These are phyloP conservation scores for Pecten maximus DNA, from an alignment of 2,888 invertebrate genomes.

Conservation along the genomic window DNA sequence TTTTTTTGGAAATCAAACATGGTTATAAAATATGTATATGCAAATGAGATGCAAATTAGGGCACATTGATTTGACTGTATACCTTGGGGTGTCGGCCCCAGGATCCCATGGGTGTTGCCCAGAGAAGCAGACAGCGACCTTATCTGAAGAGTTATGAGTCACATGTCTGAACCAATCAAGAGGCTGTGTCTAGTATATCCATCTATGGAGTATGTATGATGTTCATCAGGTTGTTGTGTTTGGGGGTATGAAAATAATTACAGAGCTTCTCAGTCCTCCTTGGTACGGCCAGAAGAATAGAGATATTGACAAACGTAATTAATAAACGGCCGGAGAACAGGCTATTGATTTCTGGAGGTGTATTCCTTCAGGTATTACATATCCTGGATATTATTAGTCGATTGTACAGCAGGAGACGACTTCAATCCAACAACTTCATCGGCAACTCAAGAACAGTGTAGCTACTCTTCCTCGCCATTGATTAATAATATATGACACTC, in stretches of 20 bases:
- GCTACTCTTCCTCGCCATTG: neutral
- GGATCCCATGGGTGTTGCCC: neutral
- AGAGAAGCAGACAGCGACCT: neutral
- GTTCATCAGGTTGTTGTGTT: constrained; percentile 30
- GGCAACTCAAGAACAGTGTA: neutral
- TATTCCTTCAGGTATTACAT: constrained; percentile 32
- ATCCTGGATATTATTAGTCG: constrained; percentile 35
- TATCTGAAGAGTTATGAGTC: constrained; percentile 19
- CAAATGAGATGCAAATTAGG: neutral
- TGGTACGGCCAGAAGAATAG: neutral
- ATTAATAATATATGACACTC: neutral
- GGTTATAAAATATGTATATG: neutral
- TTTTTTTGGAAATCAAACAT: neutral
- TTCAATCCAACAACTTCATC: neutral
- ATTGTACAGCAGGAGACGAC: neutral
- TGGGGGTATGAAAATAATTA: constrained; percentile 31
- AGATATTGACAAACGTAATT: constrained; percentile 35
- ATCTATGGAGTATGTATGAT: constrained; percentile 13
- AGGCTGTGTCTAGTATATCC: neutral
- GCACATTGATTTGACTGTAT: neutral
- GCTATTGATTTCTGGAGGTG: constrained; percentile 11
- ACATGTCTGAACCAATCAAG: constrained; percentile 17
- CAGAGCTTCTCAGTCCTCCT: neutral
- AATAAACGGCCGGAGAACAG: neutral
- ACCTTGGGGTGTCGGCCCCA: constrained; percentile 22